These are phyloP conservation scores for Eupristina koningsbergeri DNA, from an alignment of 1,140 invertebrate species.

Conservation along the genomic window DNA sequence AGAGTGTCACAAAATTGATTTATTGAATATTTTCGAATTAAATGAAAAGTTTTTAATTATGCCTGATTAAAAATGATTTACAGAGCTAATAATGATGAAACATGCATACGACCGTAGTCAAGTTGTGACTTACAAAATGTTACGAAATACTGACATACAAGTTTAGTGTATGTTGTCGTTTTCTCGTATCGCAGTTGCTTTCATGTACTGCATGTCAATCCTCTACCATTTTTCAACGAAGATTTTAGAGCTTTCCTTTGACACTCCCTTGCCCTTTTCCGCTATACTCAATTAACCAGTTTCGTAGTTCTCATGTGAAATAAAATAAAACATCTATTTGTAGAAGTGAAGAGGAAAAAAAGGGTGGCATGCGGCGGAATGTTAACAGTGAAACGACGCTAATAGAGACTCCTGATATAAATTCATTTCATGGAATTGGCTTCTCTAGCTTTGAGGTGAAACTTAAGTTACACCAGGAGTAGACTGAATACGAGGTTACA, in stretches of 20 bases:
- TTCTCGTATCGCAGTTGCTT: neutral
- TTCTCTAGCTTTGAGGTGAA: neutral
- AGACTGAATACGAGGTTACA: neutral
- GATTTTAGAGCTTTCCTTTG: neutral
- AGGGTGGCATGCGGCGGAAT: neutral
- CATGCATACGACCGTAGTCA: neutral
- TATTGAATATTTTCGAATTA: neutral
- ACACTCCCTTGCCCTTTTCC: neutral
- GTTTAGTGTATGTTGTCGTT: neutral
- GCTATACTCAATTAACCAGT: neutral
- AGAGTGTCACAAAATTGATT: too few species aligned
- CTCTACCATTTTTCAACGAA: neutral
- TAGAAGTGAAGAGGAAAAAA: neutral
- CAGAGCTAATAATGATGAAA: neutral
- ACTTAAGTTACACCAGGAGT: neutral
- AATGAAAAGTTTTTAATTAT: neutral
- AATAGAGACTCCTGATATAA: neutral
- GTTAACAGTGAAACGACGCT: neutral
- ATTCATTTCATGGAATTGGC: neutral
- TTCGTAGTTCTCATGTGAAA: neutral
- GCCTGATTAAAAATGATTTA: neutral
- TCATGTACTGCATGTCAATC: neutral
- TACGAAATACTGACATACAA: too few species aligned
- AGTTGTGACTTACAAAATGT: too few species aligned
- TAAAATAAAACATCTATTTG: neutral